Evolutionary conservation across 37 sponge, comb jelly and placozoan species (phyloP), one percentile per base, ranked within the genome.

Genomic region (Beroe forskalii): DNA sequence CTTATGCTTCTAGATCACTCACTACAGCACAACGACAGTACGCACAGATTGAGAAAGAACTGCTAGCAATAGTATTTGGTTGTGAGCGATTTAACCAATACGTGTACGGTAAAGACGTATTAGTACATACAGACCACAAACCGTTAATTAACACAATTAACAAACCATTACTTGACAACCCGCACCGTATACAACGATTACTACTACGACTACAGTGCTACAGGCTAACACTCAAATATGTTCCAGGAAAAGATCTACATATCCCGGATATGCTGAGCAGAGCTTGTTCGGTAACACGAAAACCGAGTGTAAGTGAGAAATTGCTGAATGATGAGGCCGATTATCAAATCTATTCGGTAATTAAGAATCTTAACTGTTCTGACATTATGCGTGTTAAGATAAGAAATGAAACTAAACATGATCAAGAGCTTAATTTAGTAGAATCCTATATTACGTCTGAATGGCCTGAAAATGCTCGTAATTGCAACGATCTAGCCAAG

Each of bases 1-100:
- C 90, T 23, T 89, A 90, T 90, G 90, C 90, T 0, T 90, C 90
- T 31, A 55, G 62, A 61, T 48, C 90, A 61, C 62, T 90, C 25
- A 60, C 90, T 4, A 20, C 14, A 20, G 24, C 69, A 12, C 60
- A 55, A 17, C 17, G 9, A 17, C 9, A 12, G 27, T 67, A 67
- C 24, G 62, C 36, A 4, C 64, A 76, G 40, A 91, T 91, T 0
- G 91, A 91, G 61, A 67, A 69, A 33, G 69, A 91, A n/a, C 32
- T n/a, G 67, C 9, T n/a, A n/a, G n/a, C n/a, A n/a, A n/a, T n/a
- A n/a, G n/a, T n/a, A n/a, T n/a, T n/a, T n/a, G n/a, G n/a, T n/a
- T n/a, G n/a, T n/a, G n/a, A n/a, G n/a, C n/a, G n/a, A n/a, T n/a
- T n/a, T n/a, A n/a, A n/a, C n/a, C n/a, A 67, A n/a, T 67, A 67